Evolutionary conservation across 2,797 vertebrate genomes (phyloP).

Genomic region (Enteromius unitaeniatus): DNA sequence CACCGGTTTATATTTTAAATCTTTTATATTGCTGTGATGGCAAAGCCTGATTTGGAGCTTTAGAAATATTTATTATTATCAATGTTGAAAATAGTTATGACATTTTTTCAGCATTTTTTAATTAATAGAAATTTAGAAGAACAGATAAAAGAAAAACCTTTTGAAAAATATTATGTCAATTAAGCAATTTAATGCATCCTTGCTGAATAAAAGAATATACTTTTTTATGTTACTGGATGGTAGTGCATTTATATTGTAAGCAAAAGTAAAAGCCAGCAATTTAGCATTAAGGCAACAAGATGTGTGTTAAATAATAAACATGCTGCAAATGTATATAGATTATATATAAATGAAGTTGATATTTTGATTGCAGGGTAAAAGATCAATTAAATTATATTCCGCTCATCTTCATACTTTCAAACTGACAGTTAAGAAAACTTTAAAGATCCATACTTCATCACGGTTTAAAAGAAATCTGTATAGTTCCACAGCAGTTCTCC

Average conservation of each 20-base stretch:
- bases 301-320: not conserved
- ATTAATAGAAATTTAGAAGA: not conserved
- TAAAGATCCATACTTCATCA: not conserved
- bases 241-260: not conserved
- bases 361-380: conserved; percentile 13
- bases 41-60: not conserved
- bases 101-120: not conserved
- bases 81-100: too few relatives aligned
- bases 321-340: not conserved
- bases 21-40: not conserved
- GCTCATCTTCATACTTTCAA: conserved; percentile 5
- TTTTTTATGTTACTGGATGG: not conserved
- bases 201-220: not conserved
- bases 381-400: conserved; percentile 24
- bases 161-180: not conserved
- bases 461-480: conserved; percentile 4
- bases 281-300: not conserved
- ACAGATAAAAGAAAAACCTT: not conserved
- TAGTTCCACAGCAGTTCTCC: conserved; percentile 26
- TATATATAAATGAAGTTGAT: conserved; percentile 23
- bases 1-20: not conserved
- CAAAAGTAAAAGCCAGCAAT: not conserved
- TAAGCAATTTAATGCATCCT: not conserved
- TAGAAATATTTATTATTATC: not conserved
- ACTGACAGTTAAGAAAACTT: conserved; percentile 31